Evolutionary conservation across 2,888 invertebrate genomes (phyloP).

Genomic region (Drosophila formosana): DNA sequence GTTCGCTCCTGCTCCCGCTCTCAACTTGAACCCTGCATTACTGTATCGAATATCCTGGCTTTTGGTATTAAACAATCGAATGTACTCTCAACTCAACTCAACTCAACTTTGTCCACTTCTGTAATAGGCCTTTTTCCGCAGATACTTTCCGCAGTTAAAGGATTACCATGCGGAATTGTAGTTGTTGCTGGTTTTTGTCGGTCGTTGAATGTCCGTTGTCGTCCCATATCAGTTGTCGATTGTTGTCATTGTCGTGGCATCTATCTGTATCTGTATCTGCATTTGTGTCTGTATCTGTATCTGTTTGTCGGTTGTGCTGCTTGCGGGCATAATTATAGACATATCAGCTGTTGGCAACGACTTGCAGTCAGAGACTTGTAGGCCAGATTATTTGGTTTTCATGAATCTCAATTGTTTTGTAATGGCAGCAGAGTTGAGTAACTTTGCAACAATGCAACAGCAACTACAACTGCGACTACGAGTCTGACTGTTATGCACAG

Average conservation of each 20-base stretch:
- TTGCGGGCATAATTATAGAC: conserved; percentile 69
- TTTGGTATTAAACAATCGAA: conserved; percentile 36
- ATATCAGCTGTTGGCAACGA: conserved; percentile 77
- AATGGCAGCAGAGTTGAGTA: conserved; percentile 54
- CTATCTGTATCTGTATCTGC: not conserved
- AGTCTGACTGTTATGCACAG: not conserved
- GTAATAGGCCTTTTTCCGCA: conserved; percentile 38
- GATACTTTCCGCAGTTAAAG: conserved; percentile 56
- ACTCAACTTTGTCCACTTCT: conserved; percentile 37
- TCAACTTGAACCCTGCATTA: conserved; percentile 54
- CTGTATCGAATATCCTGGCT: conserved; percentile 72
- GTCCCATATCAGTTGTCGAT: conserved; percentile 13
- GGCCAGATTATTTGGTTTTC: conserved; percentile 64
- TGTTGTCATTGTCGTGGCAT: conserved; percentile 5
- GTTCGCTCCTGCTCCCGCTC: not conserved
- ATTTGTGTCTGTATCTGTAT: conserved; percentile 6
- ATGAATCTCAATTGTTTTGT: conserved; percentile 78
- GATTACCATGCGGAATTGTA: conserved; percentile 45
- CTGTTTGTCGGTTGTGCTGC: conserved; percentile 22
- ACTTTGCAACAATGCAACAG: conserved; percentile 34
- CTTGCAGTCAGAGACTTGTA: conserved; percentile 38
- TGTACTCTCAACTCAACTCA: conserved; percentile 19
- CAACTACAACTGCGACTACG: conserved; percentile 27
- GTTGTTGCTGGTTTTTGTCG: conserved; percentile 19
- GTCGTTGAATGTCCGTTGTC: conserved; percentile 18